Evolutionary conservation across 92 coral and sea anemone genomes (phyloP).

Genomic region (Epizoanthus stellaris): DNA sequence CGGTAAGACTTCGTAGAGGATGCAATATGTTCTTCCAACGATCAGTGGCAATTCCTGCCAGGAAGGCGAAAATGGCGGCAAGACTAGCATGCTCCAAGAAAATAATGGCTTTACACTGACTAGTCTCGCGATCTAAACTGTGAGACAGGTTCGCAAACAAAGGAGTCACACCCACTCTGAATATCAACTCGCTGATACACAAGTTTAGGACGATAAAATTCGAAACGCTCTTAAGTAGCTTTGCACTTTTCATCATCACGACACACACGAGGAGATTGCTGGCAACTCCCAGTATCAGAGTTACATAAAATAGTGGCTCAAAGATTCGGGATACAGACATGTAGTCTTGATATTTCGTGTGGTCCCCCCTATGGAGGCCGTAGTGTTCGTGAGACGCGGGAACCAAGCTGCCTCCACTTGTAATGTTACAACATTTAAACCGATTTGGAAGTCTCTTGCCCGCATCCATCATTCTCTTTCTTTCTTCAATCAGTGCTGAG

Average conservation of each 20-base stretch:
- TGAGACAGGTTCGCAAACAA: background rate
- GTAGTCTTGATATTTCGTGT: background rate
- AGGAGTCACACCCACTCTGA: background rate
- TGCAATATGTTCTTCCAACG: slow-evolving; percentile 11
- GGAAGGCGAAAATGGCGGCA: slow-evolving; percentile 3
- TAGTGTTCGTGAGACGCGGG: background rate
- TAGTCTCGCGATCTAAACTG: background rate
- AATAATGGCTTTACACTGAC: background rate
- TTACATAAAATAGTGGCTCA: slow-evolving; percentile 5
- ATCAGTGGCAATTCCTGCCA: slow-evolving; percentile 25
- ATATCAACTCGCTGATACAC: slow-evolving; percentile 12
- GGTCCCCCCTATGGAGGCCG: background rate
- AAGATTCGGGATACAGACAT: background rate
- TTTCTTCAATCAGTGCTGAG: too few species aligned
- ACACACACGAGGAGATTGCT: background rate
- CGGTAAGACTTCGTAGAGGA: slow-evolving; percentile 3
- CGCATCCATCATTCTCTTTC: too few species aligned
- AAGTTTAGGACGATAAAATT: slow-evolving; percentile 8
- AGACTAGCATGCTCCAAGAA: slow-evolving; percentile 10
- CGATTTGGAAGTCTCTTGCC: too few species aligned
- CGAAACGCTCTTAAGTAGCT: background rate
- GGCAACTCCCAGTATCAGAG: background rate
- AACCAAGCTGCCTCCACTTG: background rate
- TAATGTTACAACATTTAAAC: too few species aligned
- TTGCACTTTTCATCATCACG: background rate